These are phyloP conservation scores for Lepisosteus oculatus DNA, from an alignment of 2,113 vertebrate genomes.

Conservation along the genomic window DNA sequence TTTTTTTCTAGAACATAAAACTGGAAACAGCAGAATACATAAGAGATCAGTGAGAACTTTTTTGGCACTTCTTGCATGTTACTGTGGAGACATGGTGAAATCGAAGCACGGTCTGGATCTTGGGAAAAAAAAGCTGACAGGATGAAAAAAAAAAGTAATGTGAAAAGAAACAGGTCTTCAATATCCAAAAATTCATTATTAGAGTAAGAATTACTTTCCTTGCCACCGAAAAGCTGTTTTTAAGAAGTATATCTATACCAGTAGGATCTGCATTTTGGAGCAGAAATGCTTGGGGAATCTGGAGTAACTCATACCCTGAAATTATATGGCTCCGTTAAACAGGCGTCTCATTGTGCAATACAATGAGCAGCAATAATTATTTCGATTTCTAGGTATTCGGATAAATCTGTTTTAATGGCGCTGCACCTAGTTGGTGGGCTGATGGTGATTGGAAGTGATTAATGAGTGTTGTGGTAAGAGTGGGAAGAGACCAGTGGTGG, in stretches of 20 bases:
- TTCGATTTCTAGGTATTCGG: conserved; percentile 8
- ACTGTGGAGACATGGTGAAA: conserved; percentile 50
- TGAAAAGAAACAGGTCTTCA: conserved; percentile 5
- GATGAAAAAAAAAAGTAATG: conserved; percentile 26
- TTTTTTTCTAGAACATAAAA: neutral
- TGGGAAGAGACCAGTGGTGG: conserved; percentile 51
- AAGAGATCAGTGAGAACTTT: conserved; percentile 20
- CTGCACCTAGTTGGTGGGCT: conserved; percentile 42
- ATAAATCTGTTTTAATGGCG: conserved; percentile 33
- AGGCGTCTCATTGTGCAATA: too few relatives aligned
- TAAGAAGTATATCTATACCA: too few relatives aligned
- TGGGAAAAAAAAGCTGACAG: conserved; percentile 43
- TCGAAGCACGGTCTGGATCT: conserved; percentile 44
- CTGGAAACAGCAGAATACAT: neutral
- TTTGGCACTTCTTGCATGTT: conserved; percentile 20
- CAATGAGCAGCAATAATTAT: neutral
- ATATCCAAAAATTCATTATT: too few relatives aligned
- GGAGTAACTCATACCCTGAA: too few relatives aligned
- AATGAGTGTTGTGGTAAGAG: conserved; percentile 57
- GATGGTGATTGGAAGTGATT: conserved; percentile 55
- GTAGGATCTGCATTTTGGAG: neutral
- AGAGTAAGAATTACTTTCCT: too few relatives aligned
- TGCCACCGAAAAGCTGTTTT: neutral
- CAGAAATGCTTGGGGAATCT: too few relatives aligned
- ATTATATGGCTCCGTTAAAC: too few relatives aligned